Percentiles rank a stretch among this genome's conserved stretches.
These are phyloP conservation scores for Ephydatia muelleri DNA, from an alignment of 37 sponge, comb jelly and placozoan genomes.

Conservation along the genomic window DNA sequence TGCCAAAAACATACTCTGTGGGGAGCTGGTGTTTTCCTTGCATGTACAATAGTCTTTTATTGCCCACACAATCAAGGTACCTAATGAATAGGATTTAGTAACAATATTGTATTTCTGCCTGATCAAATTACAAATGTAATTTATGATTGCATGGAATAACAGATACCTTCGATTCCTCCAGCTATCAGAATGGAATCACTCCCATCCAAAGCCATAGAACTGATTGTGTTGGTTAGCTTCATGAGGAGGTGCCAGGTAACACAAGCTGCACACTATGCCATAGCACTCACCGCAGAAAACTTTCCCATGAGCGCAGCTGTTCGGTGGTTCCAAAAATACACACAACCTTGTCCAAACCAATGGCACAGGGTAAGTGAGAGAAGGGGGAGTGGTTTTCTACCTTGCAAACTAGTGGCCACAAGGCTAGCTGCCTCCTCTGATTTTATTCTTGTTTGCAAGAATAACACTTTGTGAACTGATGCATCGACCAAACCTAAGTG, in stretches of 20 bases:
- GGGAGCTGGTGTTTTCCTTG: background rate
- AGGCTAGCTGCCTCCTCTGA: slow-evolving; percentile 55
- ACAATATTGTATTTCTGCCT: background rate
- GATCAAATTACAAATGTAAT: background rate
- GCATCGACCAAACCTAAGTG: slow-evolving; percentile 56
- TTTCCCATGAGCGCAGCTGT: slow-evolving; percentile 35
- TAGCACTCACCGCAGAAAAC: slow-evolving; percentile 59
- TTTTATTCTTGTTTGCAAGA: slow-evolving; percentile 54
- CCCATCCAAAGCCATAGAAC: slow-evolving; percentile 33
- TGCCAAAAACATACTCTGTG: slow-evolving; percentile 26
- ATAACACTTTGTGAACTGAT: slow-evolving; percentile 66
- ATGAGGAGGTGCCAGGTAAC: background rate
- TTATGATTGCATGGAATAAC: background rate
- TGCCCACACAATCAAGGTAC: slow-evolving; percentile 26
- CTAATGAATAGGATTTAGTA: background rate
- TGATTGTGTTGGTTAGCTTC: slow-evolving; percentile 17
- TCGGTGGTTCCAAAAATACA: slow-evolving; percentile 87
- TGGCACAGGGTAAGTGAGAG: background rate
- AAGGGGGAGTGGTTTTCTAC: slow-evolving; percentile 15
- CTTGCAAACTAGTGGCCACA: slow-evolving; percentile 73
- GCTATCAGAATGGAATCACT: slow-evolving; percentile 27
- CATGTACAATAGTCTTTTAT: slow-evolving; percentile 46
- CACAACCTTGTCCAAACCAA: slow-evolving; percentile 48
- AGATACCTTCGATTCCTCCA: slow-evolving; percentile 52
- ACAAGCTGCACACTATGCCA: background rate